Base-by-base conservation (phyloP, 2,113 vertebrate genomes). In the Sinosuthora webbiana region DNA sequence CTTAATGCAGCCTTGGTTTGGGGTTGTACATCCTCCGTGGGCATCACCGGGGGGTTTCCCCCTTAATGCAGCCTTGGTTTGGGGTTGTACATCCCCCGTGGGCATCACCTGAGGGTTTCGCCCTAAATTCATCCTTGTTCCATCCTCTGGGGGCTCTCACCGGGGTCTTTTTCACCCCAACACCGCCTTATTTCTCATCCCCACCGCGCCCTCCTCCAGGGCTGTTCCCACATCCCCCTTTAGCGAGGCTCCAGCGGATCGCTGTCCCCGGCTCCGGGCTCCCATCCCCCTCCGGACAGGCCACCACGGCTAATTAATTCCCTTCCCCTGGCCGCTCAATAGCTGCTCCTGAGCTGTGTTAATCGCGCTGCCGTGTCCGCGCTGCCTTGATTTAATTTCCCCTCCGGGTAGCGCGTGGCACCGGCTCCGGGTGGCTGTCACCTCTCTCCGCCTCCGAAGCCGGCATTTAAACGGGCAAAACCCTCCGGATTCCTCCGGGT, bases 351-450 rank as follows among this genome's bases (percentile, higher is more conserved):
- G 94, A 94, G 94, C 94, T 93, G 71, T 94, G 78, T 91, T 91
- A 82, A 94, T 93, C 67, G 24, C 93, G 52, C 65, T 92, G 91
- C 83, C 93, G 83, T 71, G 88, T 86, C 89, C 57, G 23, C 21
- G 55, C 82, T 60, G 91, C 53, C 83, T 95, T 92, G 94, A 95
- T 96, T 97, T 83, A 83, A 94, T 96, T 94, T 91, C 90, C 92
- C 92, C 90, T 78, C 73, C 28, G 92, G 89, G n/a, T 3, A 77
- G 9, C 4, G 42, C 7, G 8, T 76, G 88, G 79, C 79, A 9
- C 31, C 45, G 37, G 24, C 69, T n/a, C 53, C 0, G 16, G 3
- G 60, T 67, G 69, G 39, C 27, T 17, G 16, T 23, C 22, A 27
- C 73, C 6, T n/a, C n/a, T n/a, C 22, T 1, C 78, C 1, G 3